Evolutionary conservation across 2,113 vertebrate genomes (phyloP), one percentile per base, ranked within the genome.

Genomic region (Callocephalon fimbriatum): DNA sequence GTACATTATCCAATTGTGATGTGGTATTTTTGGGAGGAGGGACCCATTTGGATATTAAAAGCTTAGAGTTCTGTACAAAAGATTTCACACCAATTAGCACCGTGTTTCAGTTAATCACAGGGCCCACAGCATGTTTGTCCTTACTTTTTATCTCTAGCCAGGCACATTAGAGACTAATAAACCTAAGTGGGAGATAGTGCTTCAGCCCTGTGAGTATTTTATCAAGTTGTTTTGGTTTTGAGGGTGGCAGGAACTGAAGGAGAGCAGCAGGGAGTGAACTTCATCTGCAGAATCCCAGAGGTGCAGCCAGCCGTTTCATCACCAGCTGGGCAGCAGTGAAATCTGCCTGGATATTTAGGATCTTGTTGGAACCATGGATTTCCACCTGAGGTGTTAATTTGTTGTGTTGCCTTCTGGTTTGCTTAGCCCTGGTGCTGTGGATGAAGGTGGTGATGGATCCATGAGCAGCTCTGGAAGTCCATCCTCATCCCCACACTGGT

Each of bases 321-420:
- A 1, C n/a, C 3, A 9, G 2, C 66, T 4, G 17, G 31, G 25
- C 35, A 17, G 35, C 0, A 6, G 3, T 3, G 10, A 71, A 66
- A 35, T 13, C 56, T 7, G 1, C 70, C 48, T 13, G 15, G 15
- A 35, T 11, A 8, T 63, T 12, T 4, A 18, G 58, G 35, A 44
- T 72, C 29, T 29, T 20, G 15, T 2, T 31, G 53, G 58, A 65
- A 70, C 65, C 12, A 10, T 31, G 7, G 0, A 1, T 76, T 80
- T 8, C 53, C 58, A 18, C 14, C 15, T 2, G 3, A 47, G 12
- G 0, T 26, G 7, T 51, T 25, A 0, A 2, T 47, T 32, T 71
- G 17, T 6, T 12, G 7, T 4, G 2, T 19, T 66, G 32, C 42
- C 31, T 45, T 18, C 44, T 11, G 12, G 1, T 51, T 61, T 35